Evolutionary conservation across 2,888 invertebrate species (phyloP).

Genomic region (Portevinia maculata): DNA sequence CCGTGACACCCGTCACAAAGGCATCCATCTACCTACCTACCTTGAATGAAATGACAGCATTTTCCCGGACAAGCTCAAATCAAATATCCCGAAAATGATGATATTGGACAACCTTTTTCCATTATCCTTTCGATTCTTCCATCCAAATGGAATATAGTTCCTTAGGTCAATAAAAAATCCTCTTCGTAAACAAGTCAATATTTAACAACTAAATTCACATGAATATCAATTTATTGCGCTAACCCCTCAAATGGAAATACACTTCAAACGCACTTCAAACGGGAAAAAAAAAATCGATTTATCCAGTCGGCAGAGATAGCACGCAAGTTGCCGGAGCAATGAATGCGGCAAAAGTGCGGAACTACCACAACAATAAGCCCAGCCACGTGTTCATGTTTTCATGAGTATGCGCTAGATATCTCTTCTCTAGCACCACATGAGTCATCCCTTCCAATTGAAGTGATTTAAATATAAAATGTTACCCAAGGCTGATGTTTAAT

Average conservation of each 20-base stretch:
- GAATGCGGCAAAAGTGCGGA: slow-evolving; percentile 33
- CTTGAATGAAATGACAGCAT: too few relatives aligned
- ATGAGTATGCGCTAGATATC: slow-evolving; percentile 5
- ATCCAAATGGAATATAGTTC: not conserved
- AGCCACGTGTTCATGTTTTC: not conserved
- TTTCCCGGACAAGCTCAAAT: too few relatives aligned
- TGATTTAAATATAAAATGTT: slow-evolving; percentile 41
- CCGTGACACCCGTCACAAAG: too few relatives aligned
- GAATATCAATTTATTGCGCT: slow-evolving; percentile 7
- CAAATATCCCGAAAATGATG: too few relatives aligned
- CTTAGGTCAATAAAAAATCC: slow-evolving; percentile 3
- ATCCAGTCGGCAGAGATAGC: slow-evolving; percentile 37
- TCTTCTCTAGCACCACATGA: slow-evolving; percentile 49
- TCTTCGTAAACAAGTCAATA: slow-evolving; percentile 1
- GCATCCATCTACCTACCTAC: too few relatives aligned
- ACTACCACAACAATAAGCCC: slow-evolving; percentile 2
- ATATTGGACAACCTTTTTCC: slow-evolving; percentile 3
- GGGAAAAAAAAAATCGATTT: not conserved
- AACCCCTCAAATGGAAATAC: not conserved
- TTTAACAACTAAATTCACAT: slow-evolving; percentile 4
- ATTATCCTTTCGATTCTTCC: slow-evolving; percentile 8
- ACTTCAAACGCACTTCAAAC: slow-evolving; percentile 12
- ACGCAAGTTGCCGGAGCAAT: slow-evolving; percentile 41
- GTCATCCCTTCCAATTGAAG: slow-evolving; percentile 37
- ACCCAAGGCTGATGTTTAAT: slow-evolving; percentile 25